phyloP scores from a whole-genome alignment of 2,888 invertebrate genomes.

The Arge pagana region DNA sequence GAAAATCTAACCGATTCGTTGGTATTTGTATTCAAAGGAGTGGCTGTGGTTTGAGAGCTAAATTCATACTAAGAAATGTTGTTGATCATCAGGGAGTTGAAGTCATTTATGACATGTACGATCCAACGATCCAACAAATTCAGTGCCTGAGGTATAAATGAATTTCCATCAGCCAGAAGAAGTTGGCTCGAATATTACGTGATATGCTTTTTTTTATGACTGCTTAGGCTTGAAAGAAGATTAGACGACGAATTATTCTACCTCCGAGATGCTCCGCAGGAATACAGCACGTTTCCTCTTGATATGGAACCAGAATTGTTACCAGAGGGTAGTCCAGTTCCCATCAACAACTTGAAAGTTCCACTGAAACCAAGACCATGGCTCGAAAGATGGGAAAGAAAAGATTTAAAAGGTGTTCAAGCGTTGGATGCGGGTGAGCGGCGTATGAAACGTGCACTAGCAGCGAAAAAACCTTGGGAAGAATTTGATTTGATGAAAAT shows the following conservation, averaged over 20 bases:
- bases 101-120: conserved; percentile 84
- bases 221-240: conserved; percentile 88
- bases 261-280: conserved; percentile 85
- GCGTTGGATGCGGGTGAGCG: conserved; percentile 65
- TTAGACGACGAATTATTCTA: conserved; percentile 89
- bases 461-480: conserved; percentile 76
- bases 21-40: conserved; percentile 92
- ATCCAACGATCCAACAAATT: conserved; percentile 87
- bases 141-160: conserved; percentile 73
- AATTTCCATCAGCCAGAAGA: neutral
- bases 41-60: conserved; percentile 81
- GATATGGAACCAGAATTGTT: conserved; percentile 87
- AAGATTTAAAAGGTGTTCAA: conserved; percentile 74
- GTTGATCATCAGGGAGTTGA: conserved; percentile 86
- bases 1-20: conserved; percentile 83
- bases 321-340: conserved; percentile 77
- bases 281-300: conserved; percentile 90
- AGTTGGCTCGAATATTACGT: conserved; percentile 3
- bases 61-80: conserved; percentile 89
- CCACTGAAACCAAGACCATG: conserved; percentile 81
- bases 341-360: conserved; percentile 76
- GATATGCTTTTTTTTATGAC: conserved; percentile 14
- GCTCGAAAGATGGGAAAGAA: conserved; percentile 87
- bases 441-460: conserved; percentile 60
- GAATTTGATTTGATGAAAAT: conserved; percentile 93